Conservation (phyloP, 2,888 invertebrate genomes). For the Ormyrus thymus region DNA sequence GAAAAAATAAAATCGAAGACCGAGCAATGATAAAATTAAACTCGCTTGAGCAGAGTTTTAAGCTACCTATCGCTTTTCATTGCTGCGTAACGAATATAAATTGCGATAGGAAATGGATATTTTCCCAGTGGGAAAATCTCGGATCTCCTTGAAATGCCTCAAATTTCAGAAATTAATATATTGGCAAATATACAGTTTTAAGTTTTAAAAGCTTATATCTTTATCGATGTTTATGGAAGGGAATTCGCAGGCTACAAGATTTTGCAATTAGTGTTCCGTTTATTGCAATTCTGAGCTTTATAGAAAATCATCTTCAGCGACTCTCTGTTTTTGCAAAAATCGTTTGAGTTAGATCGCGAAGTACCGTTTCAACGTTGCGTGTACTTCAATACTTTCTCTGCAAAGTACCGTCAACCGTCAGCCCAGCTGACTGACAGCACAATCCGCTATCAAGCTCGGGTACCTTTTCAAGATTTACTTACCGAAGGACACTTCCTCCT, state of each 20-base stretch:
- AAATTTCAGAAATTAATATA: not conserved
- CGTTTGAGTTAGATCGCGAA: too few species aligned
- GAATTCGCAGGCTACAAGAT: too few species aligned
- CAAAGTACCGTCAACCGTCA: too few species aligned
- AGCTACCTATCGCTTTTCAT: not conserved
- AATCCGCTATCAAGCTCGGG: slow-evolving; percentile 67
- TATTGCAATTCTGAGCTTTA: too few species aligned
- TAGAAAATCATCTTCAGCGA: too few species aligned
- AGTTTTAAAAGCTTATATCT: not conserved
- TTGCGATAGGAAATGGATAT: not conserved
- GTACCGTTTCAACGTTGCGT: too few species aligned
- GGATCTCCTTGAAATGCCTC: not conserved
- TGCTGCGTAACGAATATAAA: not conserved
- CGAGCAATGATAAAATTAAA: not conserved
- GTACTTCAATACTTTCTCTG: too few species aligned
- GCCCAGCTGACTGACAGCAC: slow-evolving; percentile 70
- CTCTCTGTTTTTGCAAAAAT: too few species aligned
- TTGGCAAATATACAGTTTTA: not conserved
- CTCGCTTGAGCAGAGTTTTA: not conserved
- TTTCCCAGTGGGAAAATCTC: too few species aligned
- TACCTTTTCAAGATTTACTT: slow-evolving; percentile 30
- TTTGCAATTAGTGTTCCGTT: too few species aligned
- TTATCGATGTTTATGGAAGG: too few species aligned
- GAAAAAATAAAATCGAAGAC: not conserved
- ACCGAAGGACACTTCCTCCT: slow-evolving; percentile 45